Base-by-base conservation (phyloP, 2,888 invertebrate species). In the Bimastos eiseni region DNA sequence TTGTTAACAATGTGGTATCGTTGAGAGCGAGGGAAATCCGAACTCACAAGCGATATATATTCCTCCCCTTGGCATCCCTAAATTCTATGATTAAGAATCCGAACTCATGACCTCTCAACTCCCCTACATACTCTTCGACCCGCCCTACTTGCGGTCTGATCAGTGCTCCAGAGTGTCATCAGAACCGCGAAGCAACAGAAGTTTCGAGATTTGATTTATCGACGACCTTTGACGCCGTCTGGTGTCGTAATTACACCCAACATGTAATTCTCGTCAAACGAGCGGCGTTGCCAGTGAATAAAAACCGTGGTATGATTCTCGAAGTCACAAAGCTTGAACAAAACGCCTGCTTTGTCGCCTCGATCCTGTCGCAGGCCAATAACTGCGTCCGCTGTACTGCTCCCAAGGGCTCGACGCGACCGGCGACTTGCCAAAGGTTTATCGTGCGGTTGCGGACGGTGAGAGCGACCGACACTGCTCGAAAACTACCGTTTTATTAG, bases 401-500 rank as follows among this genome's bases (percentile, higher is more conserved):
- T 70, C 70, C 70, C 70, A 1, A 1, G 70, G 70, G 70, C n/a
- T n/a, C 70, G n/a, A 11, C 11, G 30, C 70, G 30, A 30, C 70
- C 70, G 70, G 70, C 70, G n/a, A 70, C 70, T 70, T 70, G 70
- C n/a, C 70, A 70, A 6, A 70, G 70, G 70, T 70, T 70, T 70
- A 70, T 70, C n/a, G 70, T 13, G 30, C 70, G n/a, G 70, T 70
- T n/a, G 70, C 70, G 70, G 70, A 70, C 70, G 70, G 30, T 8
- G 70, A n/a, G 3, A n/a, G 70, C 70, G 4, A 8, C 30, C 13
- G 70, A 70, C 30, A 70, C 70, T 6, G n/a, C 30, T 30, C 70
- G 70, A 70, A n/a, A 70, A 70, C 70, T 70, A 70, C 30, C n/a
- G 70, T 70, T 70, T 70, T 70, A 70, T 70, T 70, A 70, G 70